Percentiles rank a stretch among this genome's conserved stretches.
These are phyloP conservation scores for Epicampocera succincta DNA, from an alignment of 2,888 invertebrate genomes.

Conservation along the genomic window DNA sequence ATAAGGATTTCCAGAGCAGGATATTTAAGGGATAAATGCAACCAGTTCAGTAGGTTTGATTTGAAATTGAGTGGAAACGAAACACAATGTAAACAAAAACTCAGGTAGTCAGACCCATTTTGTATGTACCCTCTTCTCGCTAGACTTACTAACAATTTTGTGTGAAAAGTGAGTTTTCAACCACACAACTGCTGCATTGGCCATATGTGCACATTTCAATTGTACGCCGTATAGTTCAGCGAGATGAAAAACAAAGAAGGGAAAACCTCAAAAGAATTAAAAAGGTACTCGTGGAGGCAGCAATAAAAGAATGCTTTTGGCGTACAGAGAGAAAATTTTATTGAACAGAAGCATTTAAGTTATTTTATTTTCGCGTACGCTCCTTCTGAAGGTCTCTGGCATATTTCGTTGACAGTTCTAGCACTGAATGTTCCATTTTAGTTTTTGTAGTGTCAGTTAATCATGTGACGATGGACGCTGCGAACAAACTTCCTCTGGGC, in stretches of 20 bases:
- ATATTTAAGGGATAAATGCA: constrained; percentile 56
- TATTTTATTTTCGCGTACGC: constrained; percentile 25
- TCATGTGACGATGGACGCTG: no score
- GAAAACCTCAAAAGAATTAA: constrained; percentile 44
- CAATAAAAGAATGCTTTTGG: constrained; percentile 14
- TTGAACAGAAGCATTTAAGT: constrained; percentile 7
- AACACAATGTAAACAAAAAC: constrained; percentile 46
- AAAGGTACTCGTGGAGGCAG: constrained; percentile 14
- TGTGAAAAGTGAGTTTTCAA: constrained; percentile 31
- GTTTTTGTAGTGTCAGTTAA: no score
- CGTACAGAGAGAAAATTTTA: constrained; percentile 29
- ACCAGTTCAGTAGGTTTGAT: constrained; percentile 17
- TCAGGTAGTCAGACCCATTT: constrained; percentile 56
- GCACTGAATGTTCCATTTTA: no score
- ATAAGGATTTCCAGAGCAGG: constrained; percentile 34
- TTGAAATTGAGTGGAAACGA: constrained; percentile 23
- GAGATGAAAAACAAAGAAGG: constrained; percentile 29
- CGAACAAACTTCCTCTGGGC: no score
- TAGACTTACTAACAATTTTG: constrained; percentile 7
- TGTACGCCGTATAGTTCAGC: constrained; percentile 2
- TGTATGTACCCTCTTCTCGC: background rate
- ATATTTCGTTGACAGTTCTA: no score
- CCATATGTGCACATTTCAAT: constrained; percentile 66
- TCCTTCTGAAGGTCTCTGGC: background rate
- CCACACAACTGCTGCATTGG: constrained; percentile 62